Evolutionary conservation across 2,113 vertebrate species (phyloP), one percentile per base, ranked within the genome.

Genomic region (Salvelinus alpinus): DNA sequence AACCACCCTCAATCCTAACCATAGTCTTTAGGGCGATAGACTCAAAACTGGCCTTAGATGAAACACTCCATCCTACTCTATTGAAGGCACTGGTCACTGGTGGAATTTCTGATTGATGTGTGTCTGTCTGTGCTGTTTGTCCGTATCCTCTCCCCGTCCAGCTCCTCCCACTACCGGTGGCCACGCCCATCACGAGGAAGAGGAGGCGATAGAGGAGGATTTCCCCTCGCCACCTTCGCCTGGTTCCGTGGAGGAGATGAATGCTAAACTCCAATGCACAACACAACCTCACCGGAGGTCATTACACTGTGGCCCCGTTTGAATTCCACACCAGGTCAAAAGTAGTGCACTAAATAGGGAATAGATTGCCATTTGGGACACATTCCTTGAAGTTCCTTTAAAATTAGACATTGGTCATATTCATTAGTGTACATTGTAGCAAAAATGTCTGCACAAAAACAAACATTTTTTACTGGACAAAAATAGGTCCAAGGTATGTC

Each of bases 191-290:
- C 79, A 88, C 77, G 79, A 84, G 38, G 20, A 70, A 13, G 34
- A 51, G 2, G 68, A 84, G 0, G 82, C 82, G 25, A 65, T 29
- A 9, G 25, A 65, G 25, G 14, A 29, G 82, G 84, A 74, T 73
- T 92, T 90, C 74, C 88, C 84, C 4, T 80, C 77, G 0, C 85
- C 86, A 1, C 87, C 89, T 0, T 90, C 88, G 0, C 81, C 80
- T 0, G 62, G 74, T 4, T 13, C 88, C 0, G 73, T 84, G 82
- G 82, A 87, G 62, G 77, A 87, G 69, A 88, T 89, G 64, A 88
- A 74, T 24, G 72, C 83, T 75, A 78, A 84, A 5, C 69, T 78
- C 4, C 2, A 29, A 0, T 20, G 5, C 5, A 71, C 76, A 12
- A 69, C 75, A 12, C 64, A 76, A 3, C 67, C 73, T 3, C 70